Conservation (phyloP, 2,797 vertebrate genomes). For the Perodicticus potto region DNA sequence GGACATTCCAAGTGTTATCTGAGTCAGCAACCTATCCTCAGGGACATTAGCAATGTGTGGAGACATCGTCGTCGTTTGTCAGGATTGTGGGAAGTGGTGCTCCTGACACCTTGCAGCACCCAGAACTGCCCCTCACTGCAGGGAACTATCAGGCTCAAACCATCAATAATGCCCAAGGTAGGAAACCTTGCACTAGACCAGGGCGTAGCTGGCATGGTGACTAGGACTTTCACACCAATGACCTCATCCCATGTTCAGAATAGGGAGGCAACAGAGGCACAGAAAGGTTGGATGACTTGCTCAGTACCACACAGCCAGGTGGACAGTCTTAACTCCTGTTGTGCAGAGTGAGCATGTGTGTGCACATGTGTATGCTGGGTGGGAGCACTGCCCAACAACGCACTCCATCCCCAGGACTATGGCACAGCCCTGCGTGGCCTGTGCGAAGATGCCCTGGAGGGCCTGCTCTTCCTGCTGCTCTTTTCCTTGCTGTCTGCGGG, state of each 20-base stretch:
- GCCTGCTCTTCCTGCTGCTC: constrained; percentile 92
- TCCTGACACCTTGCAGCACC: background rate
- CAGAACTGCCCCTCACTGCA: background rate
- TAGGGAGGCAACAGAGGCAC: background rate
- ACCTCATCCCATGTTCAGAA: background rate
- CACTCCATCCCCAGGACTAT: constrained; percentile 90
- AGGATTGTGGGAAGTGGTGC: background rate
- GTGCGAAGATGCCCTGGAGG: constrained; percentile 96
- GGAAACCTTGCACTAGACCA: background rate
- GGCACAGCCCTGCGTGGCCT: constrained; percentile 94
- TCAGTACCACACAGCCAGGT: background rate
- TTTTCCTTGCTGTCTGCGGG: constrained; percentile 93
- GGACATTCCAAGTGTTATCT: background rate
- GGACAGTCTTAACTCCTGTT: rapidly evolving
- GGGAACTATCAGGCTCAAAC: background rate
- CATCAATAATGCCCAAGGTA: rapidly evolving
- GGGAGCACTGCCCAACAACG: background rate
- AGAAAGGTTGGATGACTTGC: background rate
- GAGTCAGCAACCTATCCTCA: background rate
- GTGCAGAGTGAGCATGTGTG: rapidly evolving
- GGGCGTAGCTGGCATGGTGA: background rate
- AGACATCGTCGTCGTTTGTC: background rate
- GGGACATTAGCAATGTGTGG: background rate
- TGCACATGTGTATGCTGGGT: rapidly evolving
- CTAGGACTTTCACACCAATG: background rate